Conservation (phyloP, 2,113 vertebrate genomes). For the Bos taurus region ARS-UCD2.0 NC_037332.1:38120501-38121000, state of each 20-base stretch:
- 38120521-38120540: not conserved
- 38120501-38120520: not conserved
- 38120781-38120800: not conserved
- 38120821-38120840: not conserved
- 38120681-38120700: not conserved
- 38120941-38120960: not conserved
- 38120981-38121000: no score
- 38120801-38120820: not conserved
- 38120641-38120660: accelerated
- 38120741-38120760: not conserved
- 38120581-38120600: not conserved
- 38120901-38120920: not conserved
- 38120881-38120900: not conserved
- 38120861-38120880: not conserved
- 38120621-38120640: not conserved
- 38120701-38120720: not conserved
- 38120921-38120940: not conserved
- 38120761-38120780: not conserved
- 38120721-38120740: not conserved
- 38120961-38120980: not conserved
- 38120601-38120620: not conserved
- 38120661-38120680: accelerated
- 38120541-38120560: not conserved
- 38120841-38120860: not conserved
- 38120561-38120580: not conserved